Percentiles rank a stretch among this genome's conserved stretches.
Evolutionary conservation across 2,113 vertebrate genomes (phyloP).

Genomic region (Eretmochelys imbricata): DNA sequence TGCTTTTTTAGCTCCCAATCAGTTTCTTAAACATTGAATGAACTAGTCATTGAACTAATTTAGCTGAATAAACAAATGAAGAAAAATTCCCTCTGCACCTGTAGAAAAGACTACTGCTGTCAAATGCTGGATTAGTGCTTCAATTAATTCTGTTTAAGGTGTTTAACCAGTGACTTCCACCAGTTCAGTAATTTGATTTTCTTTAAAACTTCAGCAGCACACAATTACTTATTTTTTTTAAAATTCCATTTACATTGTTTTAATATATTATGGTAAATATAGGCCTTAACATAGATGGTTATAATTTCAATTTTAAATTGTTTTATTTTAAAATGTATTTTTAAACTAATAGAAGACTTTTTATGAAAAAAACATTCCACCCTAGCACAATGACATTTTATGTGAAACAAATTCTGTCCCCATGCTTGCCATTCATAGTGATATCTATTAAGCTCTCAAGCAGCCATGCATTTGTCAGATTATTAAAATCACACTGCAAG

Average conservation of each 20-base stretch:
- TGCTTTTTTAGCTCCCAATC: background rate
- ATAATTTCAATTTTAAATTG: background rate
- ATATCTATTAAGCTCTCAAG: background rate
- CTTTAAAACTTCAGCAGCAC: background rate
- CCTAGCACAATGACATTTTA: background rate
- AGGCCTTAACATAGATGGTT: background rate
- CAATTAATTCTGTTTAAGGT: background rate
- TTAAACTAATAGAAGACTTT: background rate
- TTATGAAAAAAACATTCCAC: background rate
- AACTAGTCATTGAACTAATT: background rate
- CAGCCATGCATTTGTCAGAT: background rate
- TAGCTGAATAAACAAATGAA: background rate
- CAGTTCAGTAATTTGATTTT: background rate
- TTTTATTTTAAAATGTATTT: background rate
- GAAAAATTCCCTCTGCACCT: background rate
- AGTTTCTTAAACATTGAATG: background rate
- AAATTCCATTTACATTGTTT: background rate
- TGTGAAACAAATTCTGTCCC: fast-evolving
- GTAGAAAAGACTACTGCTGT: background rate
- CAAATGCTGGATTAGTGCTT: background rate
- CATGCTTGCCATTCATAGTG: background rate
- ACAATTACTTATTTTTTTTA: background rate
- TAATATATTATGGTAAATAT: background rate
- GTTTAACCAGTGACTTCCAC: background rate
- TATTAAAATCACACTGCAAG: background rate